Evolutionary conservation across 2,113 vertebrate genomes (phyloP).

Genomic region (Plecturocebus donacophilus): DNA sequence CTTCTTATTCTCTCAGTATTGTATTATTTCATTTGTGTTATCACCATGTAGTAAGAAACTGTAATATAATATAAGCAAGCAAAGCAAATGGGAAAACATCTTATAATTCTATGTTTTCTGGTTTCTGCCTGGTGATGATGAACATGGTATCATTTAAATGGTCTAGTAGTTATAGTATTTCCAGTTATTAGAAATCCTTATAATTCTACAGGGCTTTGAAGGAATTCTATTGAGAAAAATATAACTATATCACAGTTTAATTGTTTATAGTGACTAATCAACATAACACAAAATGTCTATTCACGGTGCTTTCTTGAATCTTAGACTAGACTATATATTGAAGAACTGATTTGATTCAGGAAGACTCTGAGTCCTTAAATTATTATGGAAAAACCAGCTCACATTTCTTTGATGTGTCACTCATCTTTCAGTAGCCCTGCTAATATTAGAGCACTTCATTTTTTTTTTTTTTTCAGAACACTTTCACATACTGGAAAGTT

Average conservation of each 20-base stretch:
- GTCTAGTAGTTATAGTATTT: neutral
- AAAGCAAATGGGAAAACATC: neutral
- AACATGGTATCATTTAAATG: neutral
- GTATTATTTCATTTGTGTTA: neutral
- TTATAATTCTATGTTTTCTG: neutral
- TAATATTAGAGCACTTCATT: conserved; percentile 14
- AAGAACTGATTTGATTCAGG: conserved; percentile 32
- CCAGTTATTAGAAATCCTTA: neutral
- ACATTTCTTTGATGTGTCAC: conserved; percentile 40
- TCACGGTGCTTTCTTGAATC: neutral
- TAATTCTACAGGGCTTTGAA: neutral
- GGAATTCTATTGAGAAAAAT: conserved; percentile 26
- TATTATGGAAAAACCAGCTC: neutral
- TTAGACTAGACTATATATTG: neutral
- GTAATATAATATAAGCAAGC: neutral
- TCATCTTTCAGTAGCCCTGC: conserved; percentile 35
- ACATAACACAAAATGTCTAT: neutral
- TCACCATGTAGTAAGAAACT: neutral
- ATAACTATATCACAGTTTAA: conserved; percentile 6
- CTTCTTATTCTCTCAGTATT: neutral
- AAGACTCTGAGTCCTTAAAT: conserved; percentile 11
- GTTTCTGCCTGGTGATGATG: neutral
- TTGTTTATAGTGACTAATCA: conserved; percentile 34
- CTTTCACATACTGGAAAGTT: conserved; percentile 1
- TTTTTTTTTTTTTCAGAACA: neutral